Conservation (phyloP, 1,140 invertebrate species). For the Himalopsyche phryganea region DNA sequence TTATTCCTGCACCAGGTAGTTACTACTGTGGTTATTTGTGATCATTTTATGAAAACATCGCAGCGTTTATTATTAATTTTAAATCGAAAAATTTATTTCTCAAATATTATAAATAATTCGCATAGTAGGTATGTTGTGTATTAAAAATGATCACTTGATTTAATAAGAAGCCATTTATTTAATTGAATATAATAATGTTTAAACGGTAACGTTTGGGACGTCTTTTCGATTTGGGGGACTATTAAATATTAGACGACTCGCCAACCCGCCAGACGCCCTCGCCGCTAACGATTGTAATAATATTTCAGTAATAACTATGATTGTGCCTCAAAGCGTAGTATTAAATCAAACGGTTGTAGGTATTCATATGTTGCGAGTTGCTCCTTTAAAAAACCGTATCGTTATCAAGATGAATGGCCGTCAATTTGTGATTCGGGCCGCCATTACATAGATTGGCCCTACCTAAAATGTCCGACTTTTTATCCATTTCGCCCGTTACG, state of each 20-base stretch:
- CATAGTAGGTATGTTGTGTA: too few relatives aligned
- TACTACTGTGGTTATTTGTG: too few relatives aligned
- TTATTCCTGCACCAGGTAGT: too few relatives aligned
- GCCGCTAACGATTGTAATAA: slow-evolving; percentile 32
- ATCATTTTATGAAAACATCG: too few relatives aligned
- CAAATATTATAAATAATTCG: too few relatives aligned
- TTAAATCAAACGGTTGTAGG: slow-evolving; percentile 34
- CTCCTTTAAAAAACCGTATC: slow-evolving; percentile 13
- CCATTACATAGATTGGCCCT: slow-evolving; percentile 31
- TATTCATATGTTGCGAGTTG: slow-evolving; percentile 8
- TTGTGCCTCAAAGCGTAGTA: slow-evolving; percentile 34
- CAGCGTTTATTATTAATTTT: too few relatives aligned
- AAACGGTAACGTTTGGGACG: too few relatives aligned
- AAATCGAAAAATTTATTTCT: too few relatives aligned
- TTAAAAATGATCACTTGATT: too few relatives aligned
- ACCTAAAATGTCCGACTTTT: neutral
- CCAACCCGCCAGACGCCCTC: slow-evolving; percentile 28
- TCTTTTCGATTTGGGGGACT: too few relatives aligned
- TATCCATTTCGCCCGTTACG: neutral
- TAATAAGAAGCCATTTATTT: too few relatives aligned
- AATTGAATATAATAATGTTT: too few relatives aligned
- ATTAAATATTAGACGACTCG: slow-evolving; percentile 9
- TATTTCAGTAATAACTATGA: slow-evolving; percentile 35
- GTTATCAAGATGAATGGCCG: slow-evolving; percentile 32
- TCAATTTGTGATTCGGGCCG: slow-evolving; percentile 31